Base-by-base conservation (phyloP, 2,888 invertebrate genomes). In the Urechis unicinctus region DNA sequence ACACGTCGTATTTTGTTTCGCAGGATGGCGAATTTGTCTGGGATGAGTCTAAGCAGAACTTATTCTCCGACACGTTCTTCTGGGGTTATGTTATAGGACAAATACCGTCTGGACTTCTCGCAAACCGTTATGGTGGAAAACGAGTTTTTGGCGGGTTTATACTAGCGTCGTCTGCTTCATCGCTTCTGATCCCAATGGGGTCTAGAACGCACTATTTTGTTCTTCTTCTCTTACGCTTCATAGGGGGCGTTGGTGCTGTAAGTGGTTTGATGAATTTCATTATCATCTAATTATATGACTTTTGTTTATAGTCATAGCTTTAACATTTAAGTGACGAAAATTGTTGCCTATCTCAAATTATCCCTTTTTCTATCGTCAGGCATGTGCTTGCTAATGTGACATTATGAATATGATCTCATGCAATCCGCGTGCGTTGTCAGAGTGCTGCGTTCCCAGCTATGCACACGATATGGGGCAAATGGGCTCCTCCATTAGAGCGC, bases 71-170 rank as follows among this genome's bases (percentile, higher is more conserved):
- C 42, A 53, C 53, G 25, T 61, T 51, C 46, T 60, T 53, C 54
- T 58, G 55, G 57, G 61, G 60, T 41, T 61, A 53, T 56, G 29
- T 58, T 13, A 25, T 61, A 6, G 31, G 53, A 21, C 60, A 58
- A 43, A 31, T 74, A 2, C 68, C 69, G 0, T 69, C 68, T 3
- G 75, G 74, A 1, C 71, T 70, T 70, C 51, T 74, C 48, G 70
- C 73, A n/a, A 68, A 69, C 1, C 62, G 63, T 49, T 66, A 70
- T 53, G 75, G 74, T 3, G 72, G 72, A 30, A 72, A 69, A 53
- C 58, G 66, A 52, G 66, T 73, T 2, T 67, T 66, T 53, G 74
- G 69, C 2, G 60, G 63, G 55, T 61, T 67, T 48, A 70, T 74
- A 68, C 48, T 72, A 24, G 58, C 64, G 17, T 65, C 68, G 1